Conservation (phyloP, 2,888 invertebrate genomes). For the Cabera pusaria region DNA sequence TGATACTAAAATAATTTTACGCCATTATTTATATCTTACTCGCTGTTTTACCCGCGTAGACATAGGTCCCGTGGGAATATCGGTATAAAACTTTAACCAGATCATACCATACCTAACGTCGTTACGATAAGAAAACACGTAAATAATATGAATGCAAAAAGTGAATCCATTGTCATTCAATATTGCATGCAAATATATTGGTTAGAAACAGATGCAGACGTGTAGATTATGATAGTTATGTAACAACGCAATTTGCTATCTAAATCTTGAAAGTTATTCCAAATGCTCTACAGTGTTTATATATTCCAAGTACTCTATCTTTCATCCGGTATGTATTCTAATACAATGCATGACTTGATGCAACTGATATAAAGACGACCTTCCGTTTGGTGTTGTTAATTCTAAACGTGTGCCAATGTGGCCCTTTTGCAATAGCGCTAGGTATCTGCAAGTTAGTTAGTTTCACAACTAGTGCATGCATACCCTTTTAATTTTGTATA, state of each 20-base stretch:
- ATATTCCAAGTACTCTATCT: conserved; percentile 7
- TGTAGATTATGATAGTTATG: conserved; percentile 5
- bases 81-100: too few species aligned
- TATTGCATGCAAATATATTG: too few species aligned
- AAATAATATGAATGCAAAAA: too few species aligned
- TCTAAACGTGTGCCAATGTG: conserved; percentile 30
- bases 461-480: conserved; percentile 25
- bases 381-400: conserved; percentile 30
- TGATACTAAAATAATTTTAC: too few species aligned
- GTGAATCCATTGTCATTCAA: too few species aligned
- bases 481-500: conserved; percentile 13
- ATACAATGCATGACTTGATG: conserved; percentile 16
- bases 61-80: too few species aligned
- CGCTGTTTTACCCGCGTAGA: too few species aligned
- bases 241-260: conserved; percentile 14
- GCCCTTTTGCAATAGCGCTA: conserved; percentile 27
- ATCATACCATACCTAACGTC: neutral
- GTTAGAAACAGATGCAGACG: conserved; percentile 5
- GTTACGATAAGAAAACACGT: neutral
- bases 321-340: conserved; percentile 17
- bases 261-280: conserved; percentile 24
- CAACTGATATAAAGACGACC: conserved; percentile 29
- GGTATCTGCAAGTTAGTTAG: conserved; percentile 11
- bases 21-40: too few species aligned
- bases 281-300: too few species aligned